Percentiles rank a stretch among this genome's conserved stretches.
Evolutionary conservation across 2,797 vertebrate species (phyloP).

Genomic region (Acropternis orthonyx): DNA sequence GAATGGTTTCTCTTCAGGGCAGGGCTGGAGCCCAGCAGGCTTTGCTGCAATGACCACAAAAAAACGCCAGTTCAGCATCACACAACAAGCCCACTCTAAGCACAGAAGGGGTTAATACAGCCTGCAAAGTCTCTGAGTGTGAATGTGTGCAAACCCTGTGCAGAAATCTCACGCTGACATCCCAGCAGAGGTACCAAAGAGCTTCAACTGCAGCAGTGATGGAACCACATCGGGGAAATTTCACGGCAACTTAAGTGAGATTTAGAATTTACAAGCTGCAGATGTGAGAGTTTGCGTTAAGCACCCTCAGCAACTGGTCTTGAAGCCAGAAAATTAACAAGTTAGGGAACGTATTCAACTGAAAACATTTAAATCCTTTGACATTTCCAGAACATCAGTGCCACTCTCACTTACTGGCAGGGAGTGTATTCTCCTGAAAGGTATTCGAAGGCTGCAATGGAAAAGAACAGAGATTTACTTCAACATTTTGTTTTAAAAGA

Average conservation of each 20-base stretch:
- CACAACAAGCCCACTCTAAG: not conserved
- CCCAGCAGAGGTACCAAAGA: not conserved
- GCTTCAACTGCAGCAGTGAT: not conserved
- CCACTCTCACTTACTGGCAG: constrained; percentile 84
- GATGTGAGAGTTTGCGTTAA: not conserved
- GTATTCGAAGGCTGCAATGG: constrained; percentile 71
- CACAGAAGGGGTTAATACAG: not conserved
- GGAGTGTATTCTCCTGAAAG: constrained; percentile 87
- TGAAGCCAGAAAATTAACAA: not conserved
- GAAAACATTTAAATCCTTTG: not conserved
- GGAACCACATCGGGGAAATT: fast-evolving
- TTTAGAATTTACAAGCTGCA: not conserved
- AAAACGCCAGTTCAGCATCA: not conserved
- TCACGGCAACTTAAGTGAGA: not conserved
- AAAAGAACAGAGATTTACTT: not conserved
- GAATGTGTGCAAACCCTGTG: fast-evolving
- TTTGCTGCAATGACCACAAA: constrained; percentile 73
- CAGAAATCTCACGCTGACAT: not conserved
- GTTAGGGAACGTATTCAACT: not conserved
- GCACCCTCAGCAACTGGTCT: not conserved
- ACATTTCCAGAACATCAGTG: not conserved
- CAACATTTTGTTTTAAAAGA: not conserved
- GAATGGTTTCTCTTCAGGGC: constrained; percentile 80
- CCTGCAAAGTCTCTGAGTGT: not conserved
- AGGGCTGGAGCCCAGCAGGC: constrained; percentile 84